Evolutionary conservation across 1,140 invertebrate genomes (phyloP).

Genomic region (Zophobas atratus): DNA sequence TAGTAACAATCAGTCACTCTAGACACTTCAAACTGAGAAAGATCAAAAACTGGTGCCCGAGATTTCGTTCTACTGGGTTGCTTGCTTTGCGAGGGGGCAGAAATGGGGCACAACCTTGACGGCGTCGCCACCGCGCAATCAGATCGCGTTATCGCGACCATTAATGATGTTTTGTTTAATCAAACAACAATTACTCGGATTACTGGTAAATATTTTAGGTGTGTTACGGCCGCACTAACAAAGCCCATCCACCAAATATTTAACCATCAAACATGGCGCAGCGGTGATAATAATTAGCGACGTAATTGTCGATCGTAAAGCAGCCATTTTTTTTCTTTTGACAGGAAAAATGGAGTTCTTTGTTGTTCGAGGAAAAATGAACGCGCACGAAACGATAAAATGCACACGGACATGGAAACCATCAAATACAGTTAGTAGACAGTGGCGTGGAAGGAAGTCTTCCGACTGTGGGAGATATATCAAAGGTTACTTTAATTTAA

Average conservation of each 20-base stretch:
- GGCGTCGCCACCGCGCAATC: neutral
- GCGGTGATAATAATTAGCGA: slow-evolving; percentile 27
- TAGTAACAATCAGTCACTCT: no score
- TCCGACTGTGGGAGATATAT: neutral
- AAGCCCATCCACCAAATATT: slow-evolving; percentile 38
- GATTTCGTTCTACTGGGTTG: no score
- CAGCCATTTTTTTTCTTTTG: neutral
- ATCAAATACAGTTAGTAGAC: neutral
- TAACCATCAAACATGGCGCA: slow-evolving; percentile 14
- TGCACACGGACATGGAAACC: slow-evolving; percentile 2
- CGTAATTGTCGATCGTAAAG: slow-evolving; percentile 20
- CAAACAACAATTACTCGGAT: slow-evolving; percentile 32
- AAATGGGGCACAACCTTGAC: neutral
- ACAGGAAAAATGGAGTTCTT: neutral
- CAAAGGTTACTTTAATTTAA: neutral
- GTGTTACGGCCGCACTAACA: slow-evolving; percentile 15
- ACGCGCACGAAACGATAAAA: neutral
- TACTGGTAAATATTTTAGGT: slow-evolving; percentile 31
- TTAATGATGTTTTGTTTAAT: slow-evolving; percentile 37
- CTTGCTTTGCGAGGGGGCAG: no score
- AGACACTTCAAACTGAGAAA: no score
- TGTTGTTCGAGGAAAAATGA: neutral
- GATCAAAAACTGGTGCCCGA: no score
- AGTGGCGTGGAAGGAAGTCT: neutral
- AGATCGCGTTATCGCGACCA: slow-evolving; percentile 1